A percentile compares a stretch with the other conserved stretches of the same genome.
Conservation (phyloP, 30 jellyfish, hydroid and myxozoan genomes). For the Cassiopea andromeda region DNA sequence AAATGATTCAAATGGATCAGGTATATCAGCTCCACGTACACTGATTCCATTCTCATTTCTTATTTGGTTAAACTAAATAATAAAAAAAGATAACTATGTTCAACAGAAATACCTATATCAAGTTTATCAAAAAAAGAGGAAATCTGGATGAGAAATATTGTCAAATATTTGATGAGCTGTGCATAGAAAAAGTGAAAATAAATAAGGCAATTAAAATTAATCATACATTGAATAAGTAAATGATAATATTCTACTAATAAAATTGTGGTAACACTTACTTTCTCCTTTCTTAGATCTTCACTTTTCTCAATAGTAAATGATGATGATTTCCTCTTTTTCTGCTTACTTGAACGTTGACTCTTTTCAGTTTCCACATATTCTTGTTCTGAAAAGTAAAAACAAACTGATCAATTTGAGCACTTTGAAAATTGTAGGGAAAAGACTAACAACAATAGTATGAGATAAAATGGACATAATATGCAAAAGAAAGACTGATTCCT, state of each 20-base stretch:
- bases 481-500: too few species aligned
- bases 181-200: not conserved
- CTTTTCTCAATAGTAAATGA: not conserved
- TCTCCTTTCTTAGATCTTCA: constrained; percentile 24
- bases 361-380: not conserved
- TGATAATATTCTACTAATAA: not conserved
- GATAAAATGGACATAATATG: too few species aligned
- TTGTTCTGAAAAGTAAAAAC: not conserved
- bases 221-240: too few species aligned
- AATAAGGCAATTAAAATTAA: not conserved
- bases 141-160: not conserved
- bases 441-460: too few species aligned
- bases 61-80: constrained; percentile 52
- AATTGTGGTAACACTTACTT: constrained; percentile 9
- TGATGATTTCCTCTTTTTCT: not conserved
- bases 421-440: too few species aligned
- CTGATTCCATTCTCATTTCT: constrained; percentile 77
- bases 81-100: not conserved
- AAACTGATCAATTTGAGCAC: not conserved
- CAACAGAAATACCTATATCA: too few species aligned
- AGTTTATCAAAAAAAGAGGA: too few species aligned
- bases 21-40: constrained; percentile 86
- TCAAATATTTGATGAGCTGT: too few species aligned
- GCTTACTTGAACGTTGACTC: not conserved
- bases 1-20: constrained; percentile 83